Evolutionary conservation across 2,888 invertebrate species (phyloP), one percentile per base, ranked within the genome.

Genomic region (Tipula helvola): DNA sequence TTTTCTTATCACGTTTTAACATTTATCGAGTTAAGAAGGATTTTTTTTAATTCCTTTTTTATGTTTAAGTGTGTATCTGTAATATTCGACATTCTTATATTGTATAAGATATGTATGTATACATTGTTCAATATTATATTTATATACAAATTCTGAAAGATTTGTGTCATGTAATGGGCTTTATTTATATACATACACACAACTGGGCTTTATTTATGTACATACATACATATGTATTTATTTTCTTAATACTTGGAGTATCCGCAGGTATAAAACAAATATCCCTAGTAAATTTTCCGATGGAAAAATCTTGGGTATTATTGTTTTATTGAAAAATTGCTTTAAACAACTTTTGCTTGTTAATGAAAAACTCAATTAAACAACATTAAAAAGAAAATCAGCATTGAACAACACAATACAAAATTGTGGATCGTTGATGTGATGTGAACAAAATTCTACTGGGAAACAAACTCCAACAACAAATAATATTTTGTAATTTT

Each of bases 1-100:
- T 87, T 87, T 87, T 87, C 87, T 83, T 83, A 87, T 87, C 87
- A 87, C 87, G 87, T 87, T 84, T 85, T 85, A 85, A 85, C 87
- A 85, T 87, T 87, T 87, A 87, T 87, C 86, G 86, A 86, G 86
- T 86, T 86, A 86, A 86, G 52, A 86, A 86, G 13, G 28, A 36
- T 86, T 86, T 86, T 47, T 28, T 44, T 44, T 86, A 44, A 36
- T 47, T 86, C 12, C 44, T 52, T 86, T 18, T 86, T 47, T 44
- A 44, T n/a, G 28, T 86, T 47, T 13, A 18, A 44, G 8, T 44
- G 28, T 28, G 12, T 44, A 10, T 44, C 10, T 10, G 8, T 10
- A 3, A 44, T 10, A 44, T 44, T 44, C 7, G 7, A 44, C 10
- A 44, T 44, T 10, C 10, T 12, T 44, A 44, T 44, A 10, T 44